Evolutionary conservation across 92 coral and sea anemone species (phyloP).

Genomic region (Bergia sp.): DNA sequence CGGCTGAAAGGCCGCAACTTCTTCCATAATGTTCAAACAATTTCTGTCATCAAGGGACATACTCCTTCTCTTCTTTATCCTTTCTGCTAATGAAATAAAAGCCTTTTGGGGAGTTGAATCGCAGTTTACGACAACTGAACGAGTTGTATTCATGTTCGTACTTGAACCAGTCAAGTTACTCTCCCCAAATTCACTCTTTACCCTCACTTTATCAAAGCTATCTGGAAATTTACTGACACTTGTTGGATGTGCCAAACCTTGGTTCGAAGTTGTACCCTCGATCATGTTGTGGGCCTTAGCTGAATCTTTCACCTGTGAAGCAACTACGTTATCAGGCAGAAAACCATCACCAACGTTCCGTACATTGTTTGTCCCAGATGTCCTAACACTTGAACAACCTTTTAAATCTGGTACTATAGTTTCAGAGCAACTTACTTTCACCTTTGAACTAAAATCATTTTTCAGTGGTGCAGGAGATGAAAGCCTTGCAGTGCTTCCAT

Average conservation of each 20-base stretch:
- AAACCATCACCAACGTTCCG: not conserved
- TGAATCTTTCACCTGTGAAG: not conserved
- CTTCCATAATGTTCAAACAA: not conserved
- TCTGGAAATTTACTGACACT: not conserved
- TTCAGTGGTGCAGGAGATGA: not conserved
- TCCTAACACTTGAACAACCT: not conserved
- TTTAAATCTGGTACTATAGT: not conserved
- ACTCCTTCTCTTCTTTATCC: constrained; percentile 26
- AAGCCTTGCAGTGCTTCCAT: not conserved
- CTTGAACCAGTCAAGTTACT: not conserved
- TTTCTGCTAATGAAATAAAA: not conserved
- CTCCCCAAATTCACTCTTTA: constrained; percentile 10
- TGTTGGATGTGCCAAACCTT: not conserved
- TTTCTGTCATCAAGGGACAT: constrained; percentile 35
- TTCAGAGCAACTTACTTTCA: not conserved
- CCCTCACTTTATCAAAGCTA: not conserved
- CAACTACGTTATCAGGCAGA: not conserved
- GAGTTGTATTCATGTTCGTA: not conserved
- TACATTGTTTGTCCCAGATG: not conserved
- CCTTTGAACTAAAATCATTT: not conserved
- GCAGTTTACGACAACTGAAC: constrained; percentile 13
- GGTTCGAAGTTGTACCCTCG: not conserved
- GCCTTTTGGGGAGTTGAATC: not conserved
- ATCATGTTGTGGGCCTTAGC: not conserved
- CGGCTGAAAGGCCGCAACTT: not conserved